Conservation (phyloP, 2,888 invertebrate genomes). For the Tipula lateralis region DNA sequence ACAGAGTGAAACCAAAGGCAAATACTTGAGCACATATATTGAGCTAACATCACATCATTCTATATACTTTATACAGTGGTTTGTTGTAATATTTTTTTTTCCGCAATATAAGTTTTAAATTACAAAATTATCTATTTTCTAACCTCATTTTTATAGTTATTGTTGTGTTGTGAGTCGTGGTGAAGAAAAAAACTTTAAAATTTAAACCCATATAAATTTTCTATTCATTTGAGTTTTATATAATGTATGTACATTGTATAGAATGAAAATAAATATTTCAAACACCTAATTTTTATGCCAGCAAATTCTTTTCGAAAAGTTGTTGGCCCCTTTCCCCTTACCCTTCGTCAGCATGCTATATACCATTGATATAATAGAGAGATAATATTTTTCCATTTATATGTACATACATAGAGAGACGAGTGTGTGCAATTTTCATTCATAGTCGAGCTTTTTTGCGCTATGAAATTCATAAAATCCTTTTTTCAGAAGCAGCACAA, state of each 20-base stretch:
- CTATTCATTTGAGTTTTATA: neutral
- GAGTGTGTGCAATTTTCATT: neutral
- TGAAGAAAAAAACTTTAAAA: neutral
- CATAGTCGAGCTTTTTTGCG: neutral
- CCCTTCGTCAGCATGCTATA: neutral
- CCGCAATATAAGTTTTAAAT: conserved; percentile 11
- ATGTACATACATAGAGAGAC: neutral
- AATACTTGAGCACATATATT: neutral
- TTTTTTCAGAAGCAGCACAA: neutral
- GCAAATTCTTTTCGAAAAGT: neutral
- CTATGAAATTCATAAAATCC: neutral
- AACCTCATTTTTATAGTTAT: neutral
- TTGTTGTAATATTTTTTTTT: neutral
- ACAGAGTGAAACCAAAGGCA: neutral
- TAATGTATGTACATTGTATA: neutral
- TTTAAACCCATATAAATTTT: neutral
- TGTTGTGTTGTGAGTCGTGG: neutral
- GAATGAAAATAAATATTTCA: neutral
- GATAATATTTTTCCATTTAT: neutral
- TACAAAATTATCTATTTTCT: conserved; percentile 11
- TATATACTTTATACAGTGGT: no score
- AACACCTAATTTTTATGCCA: neutral
- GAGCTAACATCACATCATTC: neutral
- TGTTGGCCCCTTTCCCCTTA: no score
- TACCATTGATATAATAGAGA: neutral